Evolutionary conservation across 2,888 invertebrate genomes (phyloP), one percentile per base, ranked within the genome.

Genomic region (Ecliptopera silaceata): DNA sequence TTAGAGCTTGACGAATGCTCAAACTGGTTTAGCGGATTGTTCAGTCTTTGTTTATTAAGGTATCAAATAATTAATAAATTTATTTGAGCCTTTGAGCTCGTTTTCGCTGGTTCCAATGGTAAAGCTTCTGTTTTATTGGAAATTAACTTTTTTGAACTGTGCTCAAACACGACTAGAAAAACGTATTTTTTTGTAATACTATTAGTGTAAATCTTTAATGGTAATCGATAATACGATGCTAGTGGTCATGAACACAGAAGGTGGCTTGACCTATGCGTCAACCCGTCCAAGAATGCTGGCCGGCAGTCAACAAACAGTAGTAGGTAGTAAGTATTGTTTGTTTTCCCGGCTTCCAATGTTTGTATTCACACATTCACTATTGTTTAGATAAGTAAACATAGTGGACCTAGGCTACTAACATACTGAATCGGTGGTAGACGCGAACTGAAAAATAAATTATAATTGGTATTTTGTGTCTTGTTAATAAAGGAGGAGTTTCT

Each of bases 321-420:
- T 32, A 20, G 32, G 54, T 47, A 39, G 26, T 48, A 39, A n/a
- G n/a, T n/a, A 5, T 22, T 61, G 56, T 62, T 59, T 56, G 50
- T 42, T 52, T 48, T 55, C 43, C 38, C 51, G 47, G 34, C 44
- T 29, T 26, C 34, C 22, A 11, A 6, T 56, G 56, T 56, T 60
- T 58, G 57, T 52, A 51, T 48, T 56, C 46, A 34, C 57, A 58
- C 59, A 62, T 62, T 56, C 49, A 60, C 60, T 57, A 63, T 63
- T 59, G 62, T 63, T 58, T 57, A 20, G 47, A 31, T 56, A 22
- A 50, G 50, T 53, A 48, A 53, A 53, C 52, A 58, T 18, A n/a
- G 34, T 48, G 48, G 36, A 48, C 47, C 52, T 56, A 61, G 38
- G 12, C 36, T 54, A 56, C 42, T 31, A 17, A 34, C 29, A 41